phyloP scores from a whole-genome alignment of 1,140 invertebrate species.

The Metopolophium dirhodum region DNA sequence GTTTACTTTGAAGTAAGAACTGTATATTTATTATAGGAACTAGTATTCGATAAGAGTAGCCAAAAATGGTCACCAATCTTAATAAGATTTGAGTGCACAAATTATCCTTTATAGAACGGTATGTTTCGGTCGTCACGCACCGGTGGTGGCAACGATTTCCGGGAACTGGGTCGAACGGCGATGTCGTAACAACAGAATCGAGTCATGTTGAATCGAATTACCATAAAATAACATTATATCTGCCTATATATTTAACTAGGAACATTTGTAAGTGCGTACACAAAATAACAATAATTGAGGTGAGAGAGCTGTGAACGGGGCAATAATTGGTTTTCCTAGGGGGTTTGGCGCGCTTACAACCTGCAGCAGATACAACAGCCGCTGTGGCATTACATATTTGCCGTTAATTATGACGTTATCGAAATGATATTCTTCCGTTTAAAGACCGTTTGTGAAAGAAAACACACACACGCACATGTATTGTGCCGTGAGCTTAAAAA shows the following conservation, averaged over 20 bases:
- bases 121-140: background rate
- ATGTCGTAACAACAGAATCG: background rate
- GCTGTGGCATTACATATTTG: background rate
- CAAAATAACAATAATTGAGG: background rate
- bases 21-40: background rate
- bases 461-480: background rate
- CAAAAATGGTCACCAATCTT: background rate
- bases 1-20: background rate
- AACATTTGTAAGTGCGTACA: background rate
- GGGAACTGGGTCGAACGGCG: background rate
- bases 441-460: background rate
- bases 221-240: background rate
- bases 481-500: constrained; percentile 7
- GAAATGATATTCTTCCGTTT: background rate
- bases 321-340: background rate
- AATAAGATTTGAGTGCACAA: background rate
- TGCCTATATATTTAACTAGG: background rate
- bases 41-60: background rate
- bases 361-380: background rate
- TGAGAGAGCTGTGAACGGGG: background rate
- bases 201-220: background rate
- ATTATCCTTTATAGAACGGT: constrained; percentile 6
- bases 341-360: background rate
- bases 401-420: background rate
- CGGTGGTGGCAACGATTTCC: background rate